Percentiles rank a stretch among this genome's conserved stretches.
Evolutionary conservation across 37 sponge, comb jelly and placozoan genomes (phyloP).

Genomic region (Halisarca cf. caerulea): DNA sequence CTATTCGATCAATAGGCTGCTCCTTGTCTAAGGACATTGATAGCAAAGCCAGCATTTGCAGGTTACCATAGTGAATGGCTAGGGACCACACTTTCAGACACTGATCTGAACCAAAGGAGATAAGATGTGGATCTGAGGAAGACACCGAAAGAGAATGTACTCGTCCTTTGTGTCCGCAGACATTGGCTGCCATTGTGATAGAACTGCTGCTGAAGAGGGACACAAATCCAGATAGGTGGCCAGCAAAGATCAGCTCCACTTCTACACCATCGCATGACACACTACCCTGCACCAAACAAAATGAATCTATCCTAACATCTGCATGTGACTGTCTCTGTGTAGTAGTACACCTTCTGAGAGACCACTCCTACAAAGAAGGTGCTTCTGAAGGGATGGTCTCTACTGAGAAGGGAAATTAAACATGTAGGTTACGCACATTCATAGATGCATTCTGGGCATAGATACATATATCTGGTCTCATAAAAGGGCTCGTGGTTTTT

Average conservation of each 20-base stretch:
- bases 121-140: slow-evolving; percentile 9
- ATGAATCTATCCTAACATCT: too few relatives aligned
- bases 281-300: too few relatives aligned
- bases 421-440: too few relatives aligned
- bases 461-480: too few relatives aligned
- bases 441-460: too few relatives aligned
- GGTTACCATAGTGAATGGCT: slow-evolving; percentile 11
- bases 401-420: background rate
- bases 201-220: slow-evolving; percentile 21
- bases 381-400: background rate
- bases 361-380: background rate
- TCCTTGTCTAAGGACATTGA: background rate
- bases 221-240: slow-evolving; percentile 50
- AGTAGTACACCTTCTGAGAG: too few relatives aligned
- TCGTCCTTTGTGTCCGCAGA: slow-evolving; percentile 54
- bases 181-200: slow-evolving; percentile 35
- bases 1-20: background rate
- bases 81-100: slow-evolving; percentile 51
- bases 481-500: too few relatives aligned
- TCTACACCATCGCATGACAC: background rate
- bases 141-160: slow-evolving; percentile 41
- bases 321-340: background rate
- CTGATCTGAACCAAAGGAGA: slow-evolving; percentile 49
- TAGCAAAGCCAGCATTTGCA: background rate
- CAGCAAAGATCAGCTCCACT: slow-evolving; percentile 46